Evolutionary conservation across 2,797 vertebrate species (phyloP), one percentile per base, ranked within the genome.

Genomic region (Lophius americanus): DNA sequence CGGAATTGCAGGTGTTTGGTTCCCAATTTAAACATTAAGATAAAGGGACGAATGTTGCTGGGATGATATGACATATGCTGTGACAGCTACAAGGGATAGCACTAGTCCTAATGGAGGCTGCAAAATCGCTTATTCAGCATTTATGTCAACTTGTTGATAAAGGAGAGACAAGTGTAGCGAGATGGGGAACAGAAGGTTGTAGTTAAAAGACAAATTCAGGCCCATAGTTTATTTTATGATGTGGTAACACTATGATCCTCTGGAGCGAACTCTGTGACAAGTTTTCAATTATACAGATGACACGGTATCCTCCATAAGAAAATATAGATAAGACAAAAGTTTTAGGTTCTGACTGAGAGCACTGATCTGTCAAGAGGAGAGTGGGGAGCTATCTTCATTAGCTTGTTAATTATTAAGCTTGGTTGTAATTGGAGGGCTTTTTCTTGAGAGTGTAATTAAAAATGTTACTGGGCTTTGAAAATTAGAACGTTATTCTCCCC

Each of bases 91-190:
- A 64, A 23, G 67, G 58, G 70, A 64, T 75, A 64, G 69, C 52
- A 41, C 61, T 38, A 54, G 54, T 60, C 64, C 70, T 79, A 46
- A 63, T 12, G 53, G 64, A 43, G 52, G 48, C 60, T 2, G 63
- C 43, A 49, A 39, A 82, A 68, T 52, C 53, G 81, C 88, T 85
- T 61, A 82, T 44, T 23, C 44, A 68, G 89, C 86, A 9, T 70
- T 79, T 35, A 8, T 73, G 79, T 82, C 79, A 83, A 39, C 73
- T 55, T 50, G 68, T 41, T 52, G 47, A 65, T 51, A 10, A 61
- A 61, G 73, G 46, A 51, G 68, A 51, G 75, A 73, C 73, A 48
- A 9, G 63, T 68, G 50, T 50, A 46, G 68, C 58, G 23, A 0
- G 48, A 68, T 4, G 1, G 14, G 56, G 58, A 59, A 50, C 58